A percentile compares a stretch with the other conserved stretches of the same genome.
Evolutionary conservation across 2,888 invertebrate species (phyloP).

Genomic region (Aplocera efformata): DNA sequence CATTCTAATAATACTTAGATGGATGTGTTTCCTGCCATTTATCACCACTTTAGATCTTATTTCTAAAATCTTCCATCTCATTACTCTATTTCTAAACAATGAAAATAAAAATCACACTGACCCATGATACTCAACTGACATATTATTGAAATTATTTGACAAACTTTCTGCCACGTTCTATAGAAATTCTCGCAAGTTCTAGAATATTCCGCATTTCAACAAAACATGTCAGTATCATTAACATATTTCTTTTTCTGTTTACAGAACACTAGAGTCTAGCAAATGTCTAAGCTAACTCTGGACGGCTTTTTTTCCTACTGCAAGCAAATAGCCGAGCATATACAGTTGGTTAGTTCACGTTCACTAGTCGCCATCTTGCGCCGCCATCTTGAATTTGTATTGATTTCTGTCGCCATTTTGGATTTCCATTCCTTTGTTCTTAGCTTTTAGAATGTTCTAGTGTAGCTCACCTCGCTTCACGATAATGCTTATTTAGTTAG

Average conservation of each 20-base stretch:
- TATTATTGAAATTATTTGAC: too few species aligned
- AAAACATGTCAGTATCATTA: conserved; percentile 40
- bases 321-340: conserved; percentile 79
- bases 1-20: conserved; percentile 8
- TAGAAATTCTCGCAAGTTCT: too few species aligned
- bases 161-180: too few species aligned
- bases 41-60: conserved; percentile 10
- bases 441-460: not conserved
- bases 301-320: conserved; percentile 80
- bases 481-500: not conserved
- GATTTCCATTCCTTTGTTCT: conserved; percentile 10
- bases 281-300: conserved; percentile 76
- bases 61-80: not conserved
- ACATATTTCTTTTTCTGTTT: conserved; percentile 60
- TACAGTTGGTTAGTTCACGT: conserved; percentile 75
- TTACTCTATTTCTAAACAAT: too few species aligned
- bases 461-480: not conserved
- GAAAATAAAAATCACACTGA: too few species aligned
- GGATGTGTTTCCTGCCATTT: conserved; percentile 18
- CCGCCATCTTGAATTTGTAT: conserved; percentile 43
- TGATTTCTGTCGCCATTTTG: conserved; percentile 31
- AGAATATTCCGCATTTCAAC: not conserved
- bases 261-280: conserved; percentile 65
- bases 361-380: conserved; percentile 49
- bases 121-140: too few species aligned